A percentile compares a stretch with the other conserved stretches of the same genome.
Conservation (phyloP, 2,113 vertebrate genomes). For the Struthidea cinerea region DNA sequence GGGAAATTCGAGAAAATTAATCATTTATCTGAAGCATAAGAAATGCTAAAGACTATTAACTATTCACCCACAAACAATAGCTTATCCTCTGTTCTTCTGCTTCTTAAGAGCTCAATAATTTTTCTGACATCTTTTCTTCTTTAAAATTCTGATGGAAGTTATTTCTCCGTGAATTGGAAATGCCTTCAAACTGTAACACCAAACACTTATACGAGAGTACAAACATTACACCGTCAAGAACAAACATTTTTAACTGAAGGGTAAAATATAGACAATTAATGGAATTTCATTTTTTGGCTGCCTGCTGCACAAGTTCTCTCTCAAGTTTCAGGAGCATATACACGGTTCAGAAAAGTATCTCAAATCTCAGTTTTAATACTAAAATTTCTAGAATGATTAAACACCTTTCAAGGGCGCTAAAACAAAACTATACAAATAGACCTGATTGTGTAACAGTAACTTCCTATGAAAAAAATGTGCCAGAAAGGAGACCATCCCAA, state of each 20-base stretch:
- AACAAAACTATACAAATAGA: not conserved
- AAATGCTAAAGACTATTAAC: slow-evolving; percentile 14
- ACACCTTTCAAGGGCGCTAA: not conserved
- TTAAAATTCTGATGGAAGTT: not conserved
- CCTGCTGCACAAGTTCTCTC: not conserved
- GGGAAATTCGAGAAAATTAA: slow-evolving; percentile 38
- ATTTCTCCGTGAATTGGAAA: not conserved
- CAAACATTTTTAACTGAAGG: not conserved
- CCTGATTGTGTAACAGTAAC: rapidly evolving
- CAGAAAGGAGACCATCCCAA: not conserved
- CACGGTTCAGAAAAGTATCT: not conserved
- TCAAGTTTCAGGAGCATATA: not conserved
- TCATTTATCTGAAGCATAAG: slow-evolving; percentile 27
- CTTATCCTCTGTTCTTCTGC: not conserved
- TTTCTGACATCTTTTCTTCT: not conserved
- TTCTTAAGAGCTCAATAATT: not conserved
- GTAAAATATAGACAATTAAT: not conserved
- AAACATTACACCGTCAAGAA: not conserved
- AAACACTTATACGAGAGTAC: not conserved
- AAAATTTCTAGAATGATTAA: not conserved
- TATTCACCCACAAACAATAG: slow-evolving; percentile 15
- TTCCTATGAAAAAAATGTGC: not conserved
- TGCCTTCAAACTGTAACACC: not conserved
- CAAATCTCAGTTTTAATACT: not conserved
- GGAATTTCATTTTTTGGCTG: not conserved